Evolutionary conservation across 2,888 invertebrate genomes (phyloP).

Genomic region (Hylaea fasciaria): DNA sequence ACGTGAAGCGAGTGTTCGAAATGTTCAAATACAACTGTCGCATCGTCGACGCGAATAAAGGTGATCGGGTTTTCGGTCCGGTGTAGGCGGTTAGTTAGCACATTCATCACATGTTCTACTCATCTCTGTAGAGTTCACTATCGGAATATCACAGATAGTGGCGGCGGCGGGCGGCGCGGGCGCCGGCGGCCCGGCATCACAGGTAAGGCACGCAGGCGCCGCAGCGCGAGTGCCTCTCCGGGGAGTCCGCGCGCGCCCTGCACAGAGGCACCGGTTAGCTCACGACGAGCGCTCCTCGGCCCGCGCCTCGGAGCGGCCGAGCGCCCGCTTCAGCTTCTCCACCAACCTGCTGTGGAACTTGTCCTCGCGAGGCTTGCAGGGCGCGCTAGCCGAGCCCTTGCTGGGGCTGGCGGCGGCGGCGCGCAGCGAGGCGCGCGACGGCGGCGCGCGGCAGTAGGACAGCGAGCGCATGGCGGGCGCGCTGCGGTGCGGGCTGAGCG

Average conservation of each 20-base stretch:
- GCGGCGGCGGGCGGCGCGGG: constrained; percentile 40
- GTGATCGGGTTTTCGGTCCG: constrained; percentile 51
- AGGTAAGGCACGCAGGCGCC: constrained; percentile 80
- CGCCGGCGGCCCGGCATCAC: constrained; percentile 63
- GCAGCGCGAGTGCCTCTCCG: constrained; percentile 75
- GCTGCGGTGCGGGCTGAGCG: constrained; percentile 85
- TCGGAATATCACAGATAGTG: constrained; percentile 76
- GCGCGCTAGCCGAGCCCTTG: constrained; percentile 87
- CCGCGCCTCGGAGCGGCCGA: constrained; percentile 85
- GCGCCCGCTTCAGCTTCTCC: constrained; percentile 90
- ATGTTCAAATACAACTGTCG: constrained; percentile 47
- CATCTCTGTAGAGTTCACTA: constrained; percentile 68
- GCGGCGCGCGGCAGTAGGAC: constrained; percentile 81
- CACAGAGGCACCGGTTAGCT: constrained; percentile 81
- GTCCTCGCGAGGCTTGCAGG: constrained; percentile 81
- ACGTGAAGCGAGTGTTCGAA: constrained; percentile 48
- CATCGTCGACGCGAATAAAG: constrained; percentile 52
- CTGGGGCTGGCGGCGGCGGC: constrained; percentile 85
- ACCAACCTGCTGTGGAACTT: constrained; percentile 92
- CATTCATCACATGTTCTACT: constrained; percentile 62
- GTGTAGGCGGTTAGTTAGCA: constrained; percentile 67
- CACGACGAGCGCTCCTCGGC: constrained; percentile 82
- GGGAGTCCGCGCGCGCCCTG: constrained; percentile 79
- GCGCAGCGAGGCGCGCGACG: constrained; percentile 86
- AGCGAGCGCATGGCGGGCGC: constrained; percentile 87